Conservation (phyloP, 2,113 vertebrate species). For the Marmota monax region DNA sequence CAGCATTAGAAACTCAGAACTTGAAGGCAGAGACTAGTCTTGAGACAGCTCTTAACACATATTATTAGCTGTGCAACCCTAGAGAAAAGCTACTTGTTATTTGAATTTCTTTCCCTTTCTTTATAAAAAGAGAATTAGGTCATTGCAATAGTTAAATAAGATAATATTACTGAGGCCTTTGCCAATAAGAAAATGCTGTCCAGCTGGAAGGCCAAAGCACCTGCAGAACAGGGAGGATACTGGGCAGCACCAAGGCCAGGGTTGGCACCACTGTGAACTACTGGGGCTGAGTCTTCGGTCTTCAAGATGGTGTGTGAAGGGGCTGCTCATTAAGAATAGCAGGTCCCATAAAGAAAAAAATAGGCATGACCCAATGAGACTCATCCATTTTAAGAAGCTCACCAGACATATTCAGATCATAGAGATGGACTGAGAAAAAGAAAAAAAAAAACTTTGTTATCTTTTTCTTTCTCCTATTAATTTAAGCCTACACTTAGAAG, state of each 20-base stretch:
- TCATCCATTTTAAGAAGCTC: not conserved
- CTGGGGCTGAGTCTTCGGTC: not conserved
- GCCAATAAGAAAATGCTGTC: not conserved
- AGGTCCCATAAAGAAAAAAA: not conserved
- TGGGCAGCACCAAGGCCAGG: not conserved
- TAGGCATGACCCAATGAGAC: not conserved
- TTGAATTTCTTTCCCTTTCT: conserved; percentile 5
- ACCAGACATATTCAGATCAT: not conserved
- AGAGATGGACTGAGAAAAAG: not conserved
- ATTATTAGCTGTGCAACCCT: not conserved
- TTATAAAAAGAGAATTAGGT: not conserved
- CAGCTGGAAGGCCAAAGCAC: not conserved
- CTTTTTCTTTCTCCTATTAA: not conserved
- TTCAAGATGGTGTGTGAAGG: not conserved
- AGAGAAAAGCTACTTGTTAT: not conserved
- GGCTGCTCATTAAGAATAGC: not conserved
- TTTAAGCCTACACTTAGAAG: not conserved
- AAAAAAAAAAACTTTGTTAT: not conserved
- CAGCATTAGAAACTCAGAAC: conserved; percentile 8
- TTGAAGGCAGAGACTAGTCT: not conserved
- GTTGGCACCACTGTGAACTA: not conserved
- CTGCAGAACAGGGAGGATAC: not conserved
- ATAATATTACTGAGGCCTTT: not conserved
- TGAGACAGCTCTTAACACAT: conserved; percentile 1
- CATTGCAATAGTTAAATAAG: not conserved